Evolutionary conservation across 2,113 vertebrate species (phyloP).

Genomic region (Tylochromis polylepis): DNA sequence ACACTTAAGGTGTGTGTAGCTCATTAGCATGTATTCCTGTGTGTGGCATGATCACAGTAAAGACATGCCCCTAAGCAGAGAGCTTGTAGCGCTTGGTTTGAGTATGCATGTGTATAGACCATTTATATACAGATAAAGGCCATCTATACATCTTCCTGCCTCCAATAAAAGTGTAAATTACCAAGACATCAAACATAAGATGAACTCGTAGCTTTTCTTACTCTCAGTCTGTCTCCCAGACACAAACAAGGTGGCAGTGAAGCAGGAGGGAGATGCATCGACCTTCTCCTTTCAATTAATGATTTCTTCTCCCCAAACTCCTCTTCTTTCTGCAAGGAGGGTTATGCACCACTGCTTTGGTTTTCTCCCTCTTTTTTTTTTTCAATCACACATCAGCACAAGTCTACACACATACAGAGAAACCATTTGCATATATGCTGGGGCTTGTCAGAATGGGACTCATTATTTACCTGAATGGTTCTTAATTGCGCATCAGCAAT

Average conservation of each 20-base stretch:
- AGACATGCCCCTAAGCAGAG: neutral
- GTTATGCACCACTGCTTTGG: neutral
- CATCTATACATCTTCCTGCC: neutral
- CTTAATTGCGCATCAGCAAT: conserved; percentile 32
- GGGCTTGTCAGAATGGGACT: neutral
- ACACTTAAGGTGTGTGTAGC: neutral
- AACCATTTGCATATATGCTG: conserved; percentile 18
- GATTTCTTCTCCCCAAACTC: conserved; percentile 13
- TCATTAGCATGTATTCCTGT: neutral
- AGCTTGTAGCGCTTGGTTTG: neutral
- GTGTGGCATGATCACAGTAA: neutral
- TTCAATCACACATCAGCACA: neutral
- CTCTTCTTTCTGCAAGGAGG: neutral
- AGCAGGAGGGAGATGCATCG: neutral
- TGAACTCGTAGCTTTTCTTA: neutral
- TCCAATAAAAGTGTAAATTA: neutral
- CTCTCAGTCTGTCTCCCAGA: neutral
- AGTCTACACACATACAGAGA: neutral
- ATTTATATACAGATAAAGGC: neutral
- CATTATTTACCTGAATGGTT: conserved; percentile 45
- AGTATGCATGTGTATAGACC: neutral
- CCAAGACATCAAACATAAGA: neutral
- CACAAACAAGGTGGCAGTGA: neutral
- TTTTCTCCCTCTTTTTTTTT: neutral
- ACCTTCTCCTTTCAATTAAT: neutral